phyloP scores from a whole-genome alignment of 2,797 vertebrate species.

The Tragopan temminckii region DNA sequence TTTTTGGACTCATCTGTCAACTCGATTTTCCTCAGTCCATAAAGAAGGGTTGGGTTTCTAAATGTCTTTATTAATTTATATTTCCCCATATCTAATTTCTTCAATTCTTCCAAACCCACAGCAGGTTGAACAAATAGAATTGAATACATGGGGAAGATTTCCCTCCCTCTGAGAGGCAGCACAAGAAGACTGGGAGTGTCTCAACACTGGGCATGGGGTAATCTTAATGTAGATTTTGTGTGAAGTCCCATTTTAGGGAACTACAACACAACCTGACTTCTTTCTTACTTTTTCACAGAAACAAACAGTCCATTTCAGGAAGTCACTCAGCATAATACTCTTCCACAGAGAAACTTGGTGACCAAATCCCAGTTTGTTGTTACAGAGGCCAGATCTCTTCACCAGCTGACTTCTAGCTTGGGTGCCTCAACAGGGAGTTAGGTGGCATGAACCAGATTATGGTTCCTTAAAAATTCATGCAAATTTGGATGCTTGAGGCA shows the following conservation, averaged over 20 bases:
- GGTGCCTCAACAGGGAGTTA: not conserved
- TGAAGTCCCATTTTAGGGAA: not conserved
- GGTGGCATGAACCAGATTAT: not conserved
- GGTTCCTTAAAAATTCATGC: not conserved
- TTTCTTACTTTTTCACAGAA: not conserved
- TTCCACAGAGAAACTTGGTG: not conserved
- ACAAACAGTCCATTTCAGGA: not conserved
- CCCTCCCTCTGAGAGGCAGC: not conserved
- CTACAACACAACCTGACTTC: not conserved
- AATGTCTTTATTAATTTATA: slow-evolving; percentile 42
- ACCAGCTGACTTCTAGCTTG: not conserved
- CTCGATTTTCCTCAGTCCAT: slow-evolving; percentile 8
- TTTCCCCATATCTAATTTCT: slow-evolving; percentile 9
- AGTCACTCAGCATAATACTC: not conserved
- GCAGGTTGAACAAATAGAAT: not conserved
- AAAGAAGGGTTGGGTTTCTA: not conserved
- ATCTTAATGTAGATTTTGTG: not conserved
- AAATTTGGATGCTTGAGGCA: not conserved
- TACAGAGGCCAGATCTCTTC: not conserved
- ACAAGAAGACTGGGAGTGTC: not conserved
- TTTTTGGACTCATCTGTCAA: slow-evolving; percentile 37
- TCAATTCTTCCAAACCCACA: slow-evolving; percentile 11
- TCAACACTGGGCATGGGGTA: not conserved
- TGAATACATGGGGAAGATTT: not conserved
- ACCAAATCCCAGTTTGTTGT: rapidly evolving